phyloP scores from a whole-genome alignment of 2,888 invertebrate genomes.

The Tetheella fluctuosa region DNA sequence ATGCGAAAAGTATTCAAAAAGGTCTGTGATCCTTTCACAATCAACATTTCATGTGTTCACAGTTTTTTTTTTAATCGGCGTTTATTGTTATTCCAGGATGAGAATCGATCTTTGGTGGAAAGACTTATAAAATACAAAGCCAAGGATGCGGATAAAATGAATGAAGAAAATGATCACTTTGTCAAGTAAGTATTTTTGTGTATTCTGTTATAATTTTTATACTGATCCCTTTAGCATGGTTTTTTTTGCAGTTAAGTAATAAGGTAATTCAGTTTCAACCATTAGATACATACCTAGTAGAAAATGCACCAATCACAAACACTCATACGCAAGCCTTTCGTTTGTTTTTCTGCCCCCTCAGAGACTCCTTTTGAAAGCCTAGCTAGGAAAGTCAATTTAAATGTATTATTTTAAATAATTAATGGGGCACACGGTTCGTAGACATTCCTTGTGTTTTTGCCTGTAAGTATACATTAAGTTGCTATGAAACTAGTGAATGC shows the following conservation, averaged over 20 bases:
- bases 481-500: conserved; percentile 58
- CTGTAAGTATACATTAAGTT: conserved; percentile 50
- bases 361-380: background rate
- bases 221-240: conserved; percentile 41
- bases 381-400: background rate
- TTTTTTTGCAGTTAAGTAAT: conserved; percentile 51
- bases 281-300: background rate
- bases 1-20: conserved; percentile 47
- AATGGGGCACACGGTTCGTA: conserved; percentile 60
- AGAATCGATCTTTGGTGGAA: conserved; percentile 93
- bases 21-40: conserved; percentile 29
- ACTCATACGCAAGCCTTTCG: background rate
- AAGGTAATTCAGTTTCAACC: conserved; percentile 24
- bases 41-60: conserved; percentile 13
- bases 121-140: conserved; percentile 96
- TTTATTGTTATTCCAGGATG: conserved; percentile 86
- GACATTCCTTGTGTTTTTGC: conserved; percentile 44
- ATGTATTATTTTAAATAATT: conserved; percentile 18
- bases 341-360: background rate
- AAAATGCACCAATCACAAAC: conserved; percentile 2
- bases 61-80: conserved; percentile 16
- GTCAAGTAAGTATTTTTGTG: conserved; percentile 87
- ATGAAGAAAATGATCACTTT: conserved; percentile 97
- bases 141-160: conserved; percentile 97
- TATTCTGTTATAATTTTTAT: conserved; percentile 19